Evolutionary conservation across 2,797 vertebrate genomes (phyloP).

Genomic region (Tragelaphus eurycerus): DNA sequence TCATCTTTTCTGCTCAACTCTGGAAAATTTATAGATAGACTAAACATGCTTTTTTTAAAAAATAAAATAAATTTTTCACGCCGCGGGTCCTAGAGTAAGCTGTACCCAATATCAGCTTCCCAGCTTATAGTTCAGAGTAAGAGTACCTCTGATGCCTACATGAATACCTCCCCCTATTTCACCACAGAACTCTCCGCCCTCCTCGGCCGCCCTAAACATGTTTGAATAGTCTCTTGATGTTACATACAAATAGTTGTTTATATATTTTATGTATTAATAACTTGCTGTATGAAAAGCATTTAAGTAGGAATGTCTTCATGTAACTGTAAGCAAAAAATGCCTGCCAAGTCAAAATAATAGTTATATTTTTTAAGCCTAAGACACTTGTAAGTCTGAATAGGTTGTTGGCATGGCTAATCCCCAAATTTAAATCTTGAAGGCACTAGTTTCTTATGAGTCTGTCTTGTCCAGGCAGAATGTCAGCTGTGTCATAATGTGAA

Average conservation of each 20-base stretch:
- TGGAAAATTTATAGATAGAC: background rate
- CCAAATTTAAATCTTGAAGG: background rate
- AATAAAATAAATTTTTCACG: background rate
- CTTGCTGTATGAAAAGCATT: background rate
- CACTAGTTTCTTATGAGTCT: background rate
- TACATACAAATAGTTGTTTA: background rate
- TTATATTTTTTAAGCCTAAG: background rate
- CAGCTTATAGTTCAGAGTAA: slow-evolving; percentile 18
- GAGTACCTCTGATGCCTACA: background rate
- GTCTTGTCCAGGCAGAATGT: background rate
- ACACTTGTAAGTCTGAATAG: background rate
- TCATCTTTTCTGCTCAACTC: background rate
- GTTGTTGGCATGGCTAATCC: background rate
- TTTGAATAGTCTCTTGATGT: background rate
- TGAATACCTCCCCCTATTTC: slow-evolving; percentile 46
- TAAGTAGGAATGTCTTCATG: background rate
- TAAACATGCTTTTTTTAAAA: background rate
- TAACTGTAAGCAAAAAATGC: background rate
- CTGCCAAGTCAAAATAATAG: background rate
- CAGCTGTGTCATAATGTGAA: background rate
- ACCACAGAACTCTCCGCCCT: slow-evolving; percentile 66
- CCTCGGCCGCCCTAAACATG: background rate
- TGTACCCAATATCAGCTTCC: slow-evolving; percentile 15
- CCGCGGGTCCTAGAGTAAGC: background rate
- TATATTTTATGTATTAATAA: background rate